These are phyloP conservation scores for Premnoplex brunnescens DNA, from an alignment of 2,797 vertebrate species.

Conservation along the genomic window DNA sequence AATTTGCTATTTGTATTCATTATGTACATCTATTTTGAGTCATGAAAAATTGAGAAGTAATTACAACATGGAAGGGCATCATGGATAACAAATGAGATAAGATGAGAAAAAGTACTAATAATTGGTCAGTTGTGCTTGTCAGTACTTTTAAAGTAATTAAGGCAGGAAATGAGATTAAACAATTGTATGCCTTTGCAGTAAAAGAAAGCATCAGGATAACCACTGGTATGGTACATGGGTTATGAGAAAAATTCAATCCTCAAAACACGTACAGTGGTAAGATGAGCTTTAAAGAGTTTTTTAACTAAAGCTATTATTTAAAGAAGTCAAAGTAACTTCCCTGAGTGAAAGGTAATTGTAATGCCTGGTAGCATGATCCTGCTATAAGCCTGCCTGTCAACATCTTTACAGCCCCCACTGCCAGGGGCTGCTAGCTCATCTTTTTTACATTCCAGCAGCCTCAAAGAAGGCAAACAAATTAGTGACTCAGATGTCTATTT, in stretches of 20 bases:
- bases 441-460: neutral
- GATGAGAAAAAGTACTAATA: conserved; percentile 63
- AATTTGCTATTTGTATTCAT: conserved; percentile 74
- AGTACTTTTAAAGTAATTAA: conserved; percentile 70
- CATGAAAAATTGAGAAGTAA: conserved; percentile 76
- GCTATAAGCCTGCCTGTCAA: neutral
- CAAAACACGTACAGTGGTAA: neutral
- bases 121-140: conserved; percentile 76
- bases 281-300: neutral
- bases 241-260: neutral
- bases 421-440: conserved; percentile 21
- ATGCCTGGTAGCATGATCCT: neutral
- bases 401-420: neutral
- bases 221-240: neutral
- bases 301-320: neutral
- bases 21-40: conserved; percentile 68
- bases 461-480: conserved; percentile 31
- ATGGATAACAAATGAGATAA: conserved; percentile 70
- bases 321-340: neutral
- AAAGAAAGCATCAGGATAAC: neutral
- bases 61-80: conserved; percentile 60
- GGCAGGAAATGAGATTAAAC: conserved; percentile 56
- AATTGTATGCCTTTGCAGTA: conserved; percentile 1
- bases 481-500: conserved; percentile 32
- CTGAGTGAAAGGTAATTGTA: neutral